Evolutionary conservation across 2,888 invertebrate genomes (phyloP).

Genomic region (Prenolepis imparis): DNA sequence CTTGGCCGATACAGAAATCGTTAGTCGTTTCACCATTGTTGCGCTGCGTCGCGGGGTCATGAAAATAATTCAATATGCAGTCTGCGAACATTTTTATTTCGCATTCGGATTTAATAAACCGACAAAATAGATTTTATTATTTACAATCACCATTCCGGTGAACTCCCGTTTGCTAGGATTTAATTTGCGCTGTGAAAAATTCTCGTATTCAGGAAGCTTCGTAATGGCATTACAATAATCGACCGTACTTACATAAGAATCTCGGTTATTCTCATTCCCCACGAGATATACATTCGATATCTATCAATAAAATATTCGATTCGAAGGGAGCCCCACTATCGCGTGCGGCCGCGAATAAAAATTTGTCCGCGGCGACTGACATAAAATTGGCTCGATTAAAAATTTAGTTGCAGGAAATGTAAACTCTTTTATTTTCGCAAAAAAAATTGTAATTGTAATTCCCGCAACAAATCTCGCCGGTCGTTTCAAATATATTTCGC

Average conservation of each 20-base stretch:
- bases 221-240: constrained; percentile 67
- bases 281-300: constrained; percentile 54
- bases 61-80: constrained; percentile 81
- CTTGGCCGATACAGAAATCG: constrained; percentile 74
- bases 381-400: constrained; percentile 56
- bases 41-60: constrained; percentile 46
- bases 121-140: constrained; percentile 84
- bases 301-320: constrained; percentile 68
- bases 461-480: constrained; percentile 53
- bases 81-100: constrained; percentile 82
- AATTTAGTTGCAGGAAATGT: constrained; percentile 58
- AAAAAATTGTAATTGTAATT: constrained; percentile 51
- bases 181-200: constrained; percentile 65
- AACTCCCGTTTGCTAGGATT: constrained; percentile 73
- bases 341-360: constrained; percentile 38
- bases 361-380: constrained; percentile 49
- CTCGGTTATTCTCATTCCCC: constrained; percentile 55
- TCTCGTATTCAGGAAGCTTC: constrained; percentile 63
- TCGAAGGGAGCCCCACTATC: constrained; percentile 25
- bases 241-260: constrained; percentile 62
- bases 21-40: constrained; percentile 63
- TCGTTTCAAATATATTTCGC: constrained; percentile 53
- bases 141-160: constrained; percentile 79
- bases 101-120: constrained; percentile 81
- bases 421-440: constrained; percentile 51